Conservation (phyloP, 2,888 invertebrate genomes). For the Notocelia uddmanniana region DNA sequence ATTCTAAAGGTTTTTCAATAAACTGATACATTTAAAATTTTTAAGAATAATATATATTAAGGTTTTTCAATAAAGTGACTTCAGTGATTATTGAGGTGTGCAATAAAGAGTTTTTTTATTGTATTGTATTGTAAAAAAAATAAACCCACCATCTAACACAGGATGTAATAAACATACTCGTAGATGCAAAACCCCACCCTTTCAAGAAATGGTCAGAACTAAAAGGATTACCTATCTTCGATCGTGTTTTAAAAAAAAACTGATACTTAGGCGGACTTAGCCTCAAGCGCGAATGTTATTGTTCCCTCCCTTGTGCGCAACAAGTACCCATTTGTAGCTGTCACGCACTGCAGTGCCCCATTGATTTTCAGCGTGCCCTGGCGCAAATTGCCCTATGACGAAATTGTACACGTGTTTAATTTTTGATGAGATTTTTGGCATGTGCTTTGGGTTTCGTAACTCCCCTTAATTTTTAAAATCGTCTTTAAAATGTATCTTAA, state of each 20-base stretch:
- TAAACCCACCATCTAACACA: too few relatives aligned
- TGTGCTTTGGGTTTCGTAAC: not conserved
- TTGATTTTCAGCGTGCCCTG: constrained; percentile 15
- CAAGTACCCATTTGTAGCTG: constrained; percentile 75
- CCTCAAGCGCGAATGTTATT: constrained; percentile 12
- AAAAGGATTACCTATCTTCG: constrained; percentile 4
- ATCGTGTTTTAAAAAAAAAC: constrained; percentile 44
- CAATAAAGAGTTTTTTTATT: too few relatives aligned
- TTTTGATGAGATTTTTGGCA: not conserved
- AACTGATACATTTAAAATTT: too few relatives aligned
- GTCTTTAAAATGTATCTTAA: too few relatives aligned
- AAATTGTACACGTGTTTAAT: not conserved
- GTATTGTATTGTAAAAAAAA: too few relatives aligned
- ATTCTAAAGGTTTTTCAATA: too few relatives aligned
- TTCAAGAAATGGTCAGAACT: not conserved
- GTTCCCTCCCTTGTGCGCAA: constrained; percentile 54
- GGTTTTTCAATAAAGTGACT: too few relatives aligned
- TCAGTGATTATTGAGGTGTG: too few relatives aligned
- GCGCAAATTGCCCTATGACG: constrained; percentile 17
- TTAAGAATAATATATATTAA: too few relatives aligned
- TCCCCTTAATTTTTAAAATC: not conserved
- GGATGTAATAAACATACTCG: too few relatives aligned
- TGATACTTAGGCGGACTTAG: constrained; percentile 19
- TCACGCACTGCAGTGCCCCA: constrained; percentile 54
- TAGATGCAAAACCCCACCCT: too few relatives aligned